A percentile compares a stretch with the other conserved stretches of the same genome.
Conservation (phyloP, 2,888 invertebrate genomes). For the Apomyelois bistriatella region DNA sequence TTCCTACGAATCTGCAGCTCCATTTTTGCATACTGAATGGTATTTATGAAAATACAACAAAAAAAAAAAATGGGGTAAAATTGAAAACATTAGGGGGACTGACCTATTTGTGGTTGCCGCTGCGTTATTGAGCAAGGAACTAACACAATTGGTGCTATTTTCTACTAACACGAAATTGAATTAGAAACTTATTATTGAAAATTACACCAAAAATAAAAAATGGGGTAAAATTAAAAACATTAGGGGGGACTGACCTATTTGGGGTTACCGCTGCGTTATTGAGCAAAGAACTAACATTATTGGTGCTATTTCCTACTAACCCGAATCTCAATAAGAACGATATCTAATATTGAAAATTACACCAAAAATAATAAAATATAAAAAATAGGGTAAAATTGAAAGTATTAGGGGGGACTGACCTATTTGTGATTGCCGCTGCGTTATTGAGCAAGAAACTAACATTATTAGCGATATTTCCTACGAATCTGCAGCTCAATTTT, state of each 20-base stretch:
- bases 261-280: slow-evolving; percentile 74
- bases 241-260: slow-evolving; percentile 65
- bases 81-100: slow-evolving; percentile 25
- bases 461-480: slow-evolving; percentile 66
- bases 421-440: slow-evolving; percentile 72
- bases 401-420: slow-evolving; percentile 70
- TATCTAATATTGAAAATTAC: no score
- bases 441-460: slow-evolving; percentile 82
- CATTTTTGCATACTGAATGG: slow-evolving; percentile 20
- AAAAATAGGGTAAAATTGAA: slow-evolving; percentile 26
- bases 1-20: slow-evolving; percentile 63
- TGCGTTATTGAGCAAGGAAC: slow-evolving; percentile 82
- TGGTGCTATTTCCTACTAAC: slow-evolving; percentile 64
- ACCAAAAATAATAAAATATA: not conserved
- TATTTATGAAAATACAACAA: not conserved
- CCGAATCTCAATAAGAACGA: slow-evolving; percentile 59
- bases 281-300: slow-evolving; percentile 81
- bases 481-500: slow-evolving; percentile 55
- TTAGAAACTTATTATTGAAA: no score
- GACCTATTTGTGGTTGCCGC: slow-evolving; percentile 74
- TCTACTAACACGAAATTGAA: no score
- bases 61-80: not conserved
- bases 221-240: not conserved
- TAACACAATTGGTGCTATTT: slow-evolving; percentile 71
- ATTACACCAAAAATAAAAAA: no score